Evolutionary conservation across 2,113 vertebrate genomes (phyloP).

Genomic region (Dromaius novaehollandiae): DNA sequence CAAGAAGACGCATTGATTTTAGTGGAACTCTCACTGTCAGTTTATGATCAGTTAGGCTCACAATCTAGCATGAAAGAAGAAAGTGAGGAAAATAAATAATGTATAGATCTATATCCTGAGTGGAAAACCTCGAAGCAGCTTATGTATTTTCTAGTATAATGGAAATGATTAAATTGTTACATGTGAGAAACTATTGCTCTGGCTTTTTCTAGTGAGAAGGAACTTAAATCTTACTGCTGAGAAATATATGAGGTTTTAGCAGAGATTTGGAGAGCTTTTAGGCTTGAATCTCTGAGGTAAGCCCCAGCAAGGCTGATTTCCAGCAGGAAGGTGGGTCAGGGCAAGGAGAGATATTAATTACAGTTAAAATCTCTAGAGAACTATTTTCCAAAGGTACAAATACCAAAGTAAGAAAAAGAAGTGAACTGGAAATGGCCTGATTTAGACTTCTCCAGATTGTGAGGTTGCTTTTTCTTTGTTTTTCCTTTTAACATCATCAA

Average conservation of each 20-base stretch:
- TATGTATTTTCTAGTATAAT: background rate
- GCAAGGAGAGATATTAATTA: conserved; percentile 64
- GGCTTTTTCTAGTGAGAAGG: background rate
- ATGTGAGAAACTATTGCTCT: conserved; percentile 22
- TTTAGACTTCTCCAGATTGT: background rate
- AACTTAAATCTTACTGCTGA: conserved; percentile 35
- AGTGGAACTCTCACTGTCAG: background rate
- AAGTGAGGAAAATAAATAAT: background rate
- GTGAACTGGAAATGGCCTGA: background rate
- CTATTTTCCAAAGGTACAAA: conserved; percentile 17
- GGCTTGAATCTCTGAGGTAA: conserved; percentile 41
- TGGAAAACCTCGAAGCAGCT: conserved; percentile 1
- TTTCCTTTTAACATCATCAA: background rate
- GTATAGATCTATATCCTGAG: background rate
- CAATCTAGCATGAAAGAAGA: background rate
- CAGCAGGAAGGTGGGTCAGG: conserved; percentile 52
- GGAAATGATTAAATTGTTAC: conserved; percentile 43
- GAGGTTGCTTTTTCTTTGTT: background rate
- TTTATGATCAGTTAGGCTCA: background rate
- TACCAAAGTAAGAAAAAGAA: conserved; percentile 23
- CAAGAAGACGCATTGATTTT: background rate
- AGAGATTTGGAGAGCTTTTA: conserved; percentile 65
- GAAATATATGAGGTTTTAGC: conserved; percentile 39
- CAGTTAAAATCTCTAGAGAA: conserved; percentile 41
- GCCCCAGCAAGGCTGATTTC: conserved; percentile 22